Conservation (phyloP, 2,888 invertebrate species). For the Rugalucina vietnamica region DNA sequence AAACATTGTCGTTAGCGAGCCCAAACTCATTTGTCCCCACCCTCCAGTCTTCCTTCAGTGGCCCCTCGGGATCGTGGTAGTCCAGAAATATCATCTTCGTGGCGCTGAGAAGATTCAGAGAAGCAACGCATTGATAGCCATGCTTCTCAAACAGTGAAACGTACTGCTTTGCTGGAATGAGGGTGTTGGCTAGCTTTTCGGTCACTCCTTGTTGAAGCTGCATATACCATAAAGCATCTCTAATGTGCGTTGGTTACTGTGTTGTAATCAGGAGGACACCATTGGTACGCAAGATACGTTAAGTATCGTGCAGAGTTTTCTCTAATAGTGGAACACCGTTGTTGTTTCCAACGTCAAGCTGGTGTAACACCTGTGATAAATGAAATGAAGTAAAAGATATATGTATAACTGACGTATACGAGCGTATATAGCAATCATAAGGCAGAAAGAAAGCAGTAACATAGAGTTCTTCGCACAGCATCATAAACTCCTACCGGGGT, state of each 20-base stretch:
- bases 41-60: background rate
- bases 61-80: background rate
- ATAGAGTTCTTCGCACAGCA: too few relatives aligned
- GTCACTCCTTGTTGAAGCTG: background rate
- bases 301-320: background rate
- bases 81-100: background rate
- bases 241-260: background rate
- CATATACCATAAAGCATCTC: background rate
- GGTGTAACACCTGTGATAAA: background rate
- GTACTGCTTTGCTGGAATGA: background rate
- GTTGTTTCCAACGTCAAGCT: background rate
- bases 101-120: background rate
- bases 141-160: background rate
- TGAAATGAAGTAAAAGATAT: background rate
- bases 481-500: too few relatives aligned
- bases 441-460: too few relatives aligned
- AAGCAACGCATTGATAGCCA: background rate
- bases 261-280: background rate
- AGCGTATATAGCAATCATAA: too few relatives aligned
- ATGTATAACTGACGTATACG: too few relatives aligned
- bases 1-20: background rate
- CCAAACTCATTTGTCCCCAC: background rate
- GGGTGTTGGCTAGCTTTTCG: background rate
- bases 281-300: background rate
- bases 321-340: background rate